A percentile compares a stretch with the other conserved stretches of the same genome.
phyloP scores from a whole-genome alignment of 2,797 vertebrate genomes.

The Cossypha niveicapilla region DNA sequence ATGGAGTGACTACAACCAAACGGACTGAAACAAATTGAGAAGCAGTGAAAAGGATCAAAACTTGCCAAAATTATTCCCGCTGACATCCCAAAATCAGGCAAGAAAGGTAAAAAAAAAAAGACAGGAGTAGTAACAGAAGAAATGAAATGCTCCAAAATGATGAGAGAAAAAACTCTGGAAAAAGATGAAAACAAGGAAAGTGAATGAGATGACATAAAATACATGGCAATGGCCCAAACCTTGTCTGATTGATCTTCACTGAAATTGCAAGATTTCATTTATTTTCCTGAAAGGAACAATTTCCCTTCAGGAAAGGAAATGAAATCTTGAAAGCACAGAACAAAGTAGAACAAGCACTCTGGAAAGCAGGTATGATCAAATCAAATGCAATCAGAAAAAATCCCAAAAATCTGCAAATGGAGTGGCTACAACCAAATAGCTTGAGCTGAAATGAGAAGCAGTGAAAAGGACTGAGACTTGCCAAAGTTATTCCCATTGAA shows the following conservation, averaged over 20 bases:
- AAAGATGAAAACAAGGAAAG: not conserved
- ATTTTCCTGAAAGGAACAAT: too few species aligned
- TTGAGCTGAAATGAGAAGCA: too few species aligned
- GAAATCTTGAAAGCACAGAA: not conserved
- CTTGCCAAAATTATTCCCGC: not conserved
- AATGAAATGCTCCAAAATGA: not conserved
- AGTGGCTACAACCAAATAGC: too few species aligned
- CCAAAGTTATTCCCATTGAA: not conserved
- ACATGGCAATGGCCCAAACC: not conserved
- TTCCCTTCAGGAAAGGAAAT: not conserved
- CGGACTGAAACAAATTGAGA: not conserved
- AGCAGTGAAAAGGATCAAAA: not conserved
- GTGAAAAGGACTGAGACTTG: not conserved
- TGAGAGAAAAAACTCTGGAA: accelerated
- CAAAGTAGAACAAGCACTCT: not conserved
- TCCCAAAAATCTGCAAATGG: not conserved
- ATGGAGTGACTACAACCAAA: too few species aligned
- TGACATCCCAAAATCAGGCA: not conserved
- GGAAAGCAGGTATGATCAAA: not conserved
- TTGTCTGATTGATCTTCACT: accelerated
- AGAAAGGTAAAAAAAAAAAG: too few species aligned
- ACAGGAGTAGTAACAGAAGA: too few species aligned
- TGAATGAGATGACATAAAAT: too few species aligned
- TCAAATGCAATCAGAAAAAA: too few species aligned
- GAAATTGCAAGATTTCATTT: too few species aligned